Evolutionary conservation across 2,888 invertebrate species (phyloP), one percentile per base, ranked within the genome.

Genomic region (Acheta domesticus): DNA sequence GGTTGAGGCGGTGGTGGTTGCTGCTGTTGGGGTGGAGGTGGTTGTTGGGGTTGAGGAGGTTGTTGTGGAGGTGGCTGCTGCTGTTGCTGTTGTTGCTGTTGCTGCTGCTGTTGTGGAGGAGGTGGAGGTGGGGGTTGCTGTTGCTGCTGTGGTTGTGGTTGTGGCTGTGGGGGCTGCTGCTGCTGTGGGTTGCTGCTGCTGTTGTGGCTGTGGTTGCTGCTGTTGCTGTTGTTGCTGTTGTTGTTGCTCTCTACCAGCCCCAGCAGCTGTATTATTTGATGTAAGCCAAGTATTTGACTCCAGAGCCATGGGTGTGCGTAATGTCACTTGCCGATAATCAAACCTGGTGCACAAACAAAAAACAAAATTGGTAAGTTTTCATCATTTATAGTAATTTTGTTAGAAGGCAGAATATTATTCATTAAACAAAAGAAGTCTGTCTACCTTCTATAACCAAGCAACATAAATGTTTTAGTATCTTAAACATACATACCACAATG

Each of bases 21-120:
- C 78, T 83, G 84, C 82, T 84, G 83, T 73, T 86, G 86, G 49
- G 83, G 84, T n/a, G 82, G 83, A 49, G 82, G 83, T 75, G 82
- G 83, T 62, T 82, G 84, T 81, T 78, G 85, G 78, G 86, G 86
- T 74, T 85, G 85, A 80, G 87, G 87, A 80, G 86, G 86, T 50
- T 49, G 77, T 16, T 19, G 77, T 2, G 36, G 77, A 21, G 23
- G 77, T 19, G 23, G 77, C 11, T 48, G 74, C 49, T 23, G 49
- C 16, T 78, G 78, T 62, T 79, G 79, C 16, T 79, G 75, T 49
- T 74, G 77, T 75, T 49, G 78, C 21, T 74, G 75, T 48, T 48
- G 48, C 78, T 62, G 77, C 78, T 62, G 77, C 50, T 78, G 79
- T 20, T 79, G 62, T 62, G 74, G 50, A 50, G 76, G 77, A 21